Evolutionary conservation across 2,888 invertebrate species (phyloP), one percentile per base, ranked within the genome.

Genomic region (Malthinus seriepunctatus): DNA sequence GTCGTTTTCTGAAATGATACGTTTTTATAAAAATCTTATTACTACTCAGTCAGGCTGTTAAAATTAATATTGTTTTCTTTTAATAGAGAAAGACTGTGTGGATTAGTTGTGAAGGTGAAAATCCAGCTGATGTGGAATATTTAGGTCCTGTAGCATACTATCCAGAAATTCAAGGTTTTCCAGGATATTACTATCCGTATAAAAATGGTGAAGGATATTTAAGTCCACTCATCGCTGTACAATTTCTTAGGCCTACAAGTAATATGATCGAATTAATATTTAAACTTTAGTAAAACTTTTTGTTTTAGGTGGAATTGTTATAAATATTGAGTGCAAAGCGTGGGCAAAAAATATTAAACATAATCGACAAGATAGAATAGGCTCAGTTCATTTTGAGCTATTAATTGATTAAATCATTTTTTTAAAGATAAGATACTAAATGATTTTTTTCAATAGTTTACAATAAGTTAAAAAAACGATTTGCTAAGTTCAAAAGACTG

Each of bases 91-190:
- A 91, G 73, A 92, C 91, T 70, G 86, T 97, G 66, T 96, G 95
- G 90, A 87, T 97, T 9, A 90, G 93, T 5, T 98, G 97, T 76
- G 89, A 92, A 71, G 97, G 97, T 45, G 96, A 96, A 83, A 93
- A 92, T 78, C 91, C 95, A 0, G 91, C 92, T 0, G 97, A 97
- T 80, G 83, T 89, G 59, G 97, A 97, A 79, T 93, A 95, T 78
- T 86, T 97, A 64, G 97, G 96, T 0, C 87, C 89, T 1, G 83
- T 97, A 62, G 82, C 86, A 61, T 95, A 95, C 80, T 82, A 87
- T 65, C 94, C 94, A 0, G 83, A 87, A 69, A 65, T 74, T 23
- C 85, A 87, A 69, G 94, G 95, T 51, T 93, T 94, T 76, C 93
- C 93, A 0, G 92, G 92, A 1, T 93, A 90, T 75, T 95, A 90